These are phyloP conservation scores for Mythimna ferrago DNA, from an alignment of 2,888 invertebrate genomes.

Conservation along the genomic window DNA sequence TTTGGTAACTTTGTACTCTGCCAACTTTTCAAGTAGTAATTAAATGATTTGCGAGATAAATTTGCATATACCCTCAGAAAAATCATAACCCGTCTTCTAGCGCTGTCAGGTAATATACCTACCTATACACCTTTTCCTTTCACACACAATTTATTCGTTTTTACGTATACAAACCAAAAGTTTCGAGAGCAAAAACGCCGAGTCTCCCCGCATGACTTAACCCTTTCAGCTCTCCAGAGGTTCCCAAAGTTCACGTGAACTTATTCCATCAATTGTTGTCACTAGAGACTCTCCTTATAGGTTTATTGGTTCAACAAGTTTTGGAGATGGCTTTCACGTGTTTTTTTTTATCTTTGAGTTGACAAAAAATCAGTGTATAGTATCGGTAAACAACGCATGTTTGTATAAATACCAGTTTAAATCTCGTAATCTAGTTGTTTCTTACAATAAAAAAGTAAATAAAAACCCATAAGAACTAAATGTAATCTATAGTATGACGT, in stretches of 20 bases:
- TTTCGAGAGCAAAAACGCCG: conserved; percentile 25
- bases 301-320: conserved; percentile 9
- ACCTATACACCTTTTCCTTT: background rate
- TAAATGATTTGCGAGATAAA: too few relatives aligned
- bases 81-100: too few relatives aligned
- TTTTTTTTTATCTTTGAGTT: background rate
- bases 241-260: conserved; percentile 36
- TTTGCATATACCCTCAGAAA: too few relatives aligned
- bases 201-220: conserved; percentile 28
- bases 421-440: too few relatives aligned
- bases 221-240: conserved; percentile 33
- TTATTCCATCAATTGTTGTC: conserved; percentile 58
- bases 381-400: too few relatives aligned
- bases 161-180: conserved; percentile 14
- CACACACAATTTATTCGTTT: background rate
- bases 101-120: too few relatives aligned
- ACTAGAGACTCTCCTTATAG: conserved; percentile 16
- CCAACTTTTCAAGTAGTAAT: too few relatives aligned
- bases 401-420: background rate
- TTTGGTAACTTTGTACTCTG: too few relatives aligned
- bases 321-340: background rate
- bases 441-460: too few relatives aligned
- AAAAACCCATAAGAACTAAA: too few relatives aligned
- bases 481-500: too few relatives aligned
- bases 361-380: background rate